These are phyloP conservation scores for Trichonephila clavata DNA, from an alignment of 1,140 invertebrate species.

Conservation along the genomic window DNA sequence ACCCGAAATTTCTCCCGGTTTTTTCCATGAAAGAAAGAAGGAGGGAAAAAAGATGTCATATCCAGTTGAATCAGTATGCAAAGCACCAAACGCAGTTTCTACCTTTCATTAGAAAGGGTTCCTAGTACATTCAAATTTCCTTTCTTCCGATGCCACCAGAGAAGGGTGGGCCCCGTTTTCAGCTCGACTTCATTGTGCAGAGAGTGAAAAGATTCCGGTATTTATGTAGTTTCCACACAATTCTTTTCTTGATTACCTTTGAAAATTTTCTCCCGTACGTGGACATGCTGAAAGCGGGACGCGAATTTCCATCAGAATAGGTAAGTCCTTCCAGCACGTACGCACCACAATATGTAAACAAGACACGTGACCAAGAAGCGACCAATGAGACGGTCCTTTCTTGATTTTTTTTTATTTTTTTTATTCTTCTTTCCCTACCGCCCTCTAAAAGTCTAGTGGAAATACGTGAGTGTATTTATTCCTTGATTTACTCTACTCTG, in stretches of 20 bases:
- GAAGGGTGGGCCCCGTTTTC: conserved; percentile 15
- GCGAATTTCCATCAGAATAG: conserved; percentile 75
- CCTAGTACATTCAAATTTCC: conserved; percentile 66
- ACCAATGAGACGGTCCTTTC: conserved; percentile 57
- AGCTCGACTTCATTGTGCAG: conserved; percentile 60
- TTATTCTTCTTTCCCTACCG: not conserved
- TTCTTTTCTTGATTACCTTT: conserved; percentile 75
- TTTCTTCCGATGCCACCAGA: not conserved
- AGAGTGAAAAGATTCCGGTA: conserved; percentile 64
- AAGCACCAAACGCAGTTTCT: conserved; percentile 60
- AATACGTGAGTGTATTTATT: conserved; percentile 74
- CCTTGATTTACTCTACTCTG: conserved; percentile 25
- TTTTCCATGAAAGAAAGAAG: not conserved
- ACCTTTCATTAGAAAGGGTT: conserved; percentile 73
- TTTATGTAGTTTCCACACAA: conserved; percentile 76
- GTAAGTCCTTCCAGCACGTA: conserved; percentile 67
- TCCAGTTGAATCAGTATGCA: conserved; percentile 73
- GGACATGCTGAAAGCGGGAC: conserved; percentile 49
- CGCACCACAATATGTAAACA: conserved; percentile 71
- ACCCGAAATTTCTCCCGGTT: not conserved
- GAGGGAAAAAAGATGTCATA: conserved; percentile 54
- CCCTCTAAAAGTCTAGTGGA: not conserved
- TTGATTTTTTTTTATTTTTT: not conserved
- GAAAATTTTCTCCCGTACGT: conserved; percentile 35
- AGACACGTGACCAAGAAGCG: conserved; percentile 58